Evolutionary conservation across 2,113 vertebrate species (phyloP).

Genomic region (Oxygymnocypris stewartii): DNA sequence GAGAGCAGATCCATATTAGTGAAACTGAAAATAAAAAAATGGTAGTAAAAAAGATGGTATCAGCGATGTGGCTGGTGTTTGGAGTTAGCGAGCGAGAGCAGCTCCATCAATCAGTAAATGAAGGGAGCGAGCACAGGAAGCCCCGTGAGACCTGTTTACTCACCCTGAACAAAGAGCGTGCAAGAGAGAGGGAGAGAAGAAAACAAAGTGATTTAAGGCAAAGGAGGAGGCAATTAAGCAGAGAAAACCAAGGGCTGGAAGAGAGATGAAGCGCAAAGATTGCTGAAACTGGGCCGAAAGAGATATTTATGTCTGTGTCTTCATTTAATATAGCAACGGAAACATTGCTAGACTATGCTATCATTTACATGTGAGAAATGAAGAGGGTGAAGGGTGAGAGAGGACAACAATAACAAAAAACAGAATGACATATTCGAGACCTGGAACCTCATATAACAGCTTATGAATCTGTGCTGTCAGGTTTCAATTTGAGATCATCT

Average conservation of each 20-base stretch:
- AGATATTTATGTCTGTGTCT: conserved; percentile 23
- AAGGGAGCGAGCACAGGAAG: conserved; percentile 23
- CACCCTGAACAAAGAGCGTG: conserved; percentile 27
- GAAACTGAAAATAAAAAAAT: background rate
- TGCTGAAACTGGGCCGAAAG: background rate
- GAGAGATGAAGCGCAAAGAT: conserved; percentile 6
- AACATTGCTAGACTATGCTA: conserved; percentile 8
- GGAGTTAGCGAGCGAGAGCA: background rate
- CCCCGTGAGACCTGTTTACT: conserved; percentile 24
- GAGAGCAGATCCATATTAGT: background rate
- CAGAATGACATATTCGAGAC: background rate
- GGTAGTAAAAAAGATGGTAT: too few species aligned
- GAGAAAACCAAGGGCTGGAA: background rate
- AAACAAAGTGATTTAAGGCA: conserved; percentile 21
- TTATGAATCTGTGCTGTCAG: conserved; percentile 29
- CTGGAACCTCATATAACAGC: background rate
- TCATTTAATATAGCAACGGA: conserved; percentile 14
- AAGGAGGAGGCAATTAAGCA: conserved; percentile 40
- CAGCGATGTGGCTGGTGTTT: conserved; percentile 18
- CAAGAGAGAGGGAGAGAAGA: conserved; percentile 6
- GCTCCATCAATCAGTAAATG: conserved; percentile 30
- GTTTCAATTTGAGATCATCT: conserved; percentile 7
- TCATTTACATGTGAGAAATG: conserved; percentile 31
- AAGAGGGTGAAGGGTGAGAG: background rate
- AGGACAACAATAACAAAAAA: background rate